Evolutionary conservation across 2,888 invertebrate genomes (phyloP), one percentile per base, ranked within the genome.

Genomic region (Microchrysa polita): DNA sequence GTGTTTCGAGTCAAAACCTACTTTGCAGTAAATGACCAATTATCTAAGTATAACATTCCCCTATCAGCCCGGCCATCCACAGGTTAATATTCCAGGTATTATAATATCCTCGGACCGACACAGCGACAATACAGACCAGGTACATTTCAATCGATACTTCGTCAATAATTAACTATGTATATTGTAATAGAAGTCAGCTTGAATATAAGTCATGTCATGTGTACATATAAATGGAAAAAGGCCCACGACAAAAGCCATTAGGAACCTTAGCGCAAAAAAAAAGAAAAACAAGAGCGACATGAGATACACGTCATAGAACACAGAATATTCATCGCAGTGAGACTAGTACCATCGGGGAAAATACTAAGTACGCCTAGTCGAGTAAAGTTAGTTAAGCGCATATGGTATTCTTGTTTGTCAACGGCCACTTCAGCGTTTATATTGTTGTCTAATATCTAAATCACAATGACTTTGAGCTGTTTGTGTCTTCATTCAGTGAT

Each of bases 301-400:
- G 55, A 57, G 20, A 18, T 10, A 18, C 10, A 18, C 55, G 55
- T 20, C 55, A 48, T 34, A 22, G 27, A 53, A 23, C 53, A 67
- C 67, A 22, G 27, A 65, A 65, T 65, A 65, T 65, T 65, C 23
- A 65, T 65, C 40, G 22, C n/a, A n/a, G n/a, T 65, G 65, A 27
- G 67, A 53, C 27, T 20, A 67, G 53, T 52, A 44, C 22, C 53
- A 67, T 27, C 67, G 67, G 67, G 67, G 52, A 67, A 44, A 34
- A 34, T 34, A 34, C 27, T 7, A 34, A 34, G 27, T 34, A 34
- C 27, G 7, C 2, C 7, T 34, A 2, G 27, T 34, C 2, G 2
- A 34, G 27, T 34, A 34, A 34, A 34, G 27, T 34, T 34, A 34
- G 27, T 34, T 34, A n/a, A n/a, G n/a, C n/a, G 27, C 52, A 53